Percentiles rank a stretch among this genome's conserved stretches.
Evolutionary conservation across 2,797 vertebrate genomes (phyloP).

Genomic region (Telmatherina bonti): DNA sequence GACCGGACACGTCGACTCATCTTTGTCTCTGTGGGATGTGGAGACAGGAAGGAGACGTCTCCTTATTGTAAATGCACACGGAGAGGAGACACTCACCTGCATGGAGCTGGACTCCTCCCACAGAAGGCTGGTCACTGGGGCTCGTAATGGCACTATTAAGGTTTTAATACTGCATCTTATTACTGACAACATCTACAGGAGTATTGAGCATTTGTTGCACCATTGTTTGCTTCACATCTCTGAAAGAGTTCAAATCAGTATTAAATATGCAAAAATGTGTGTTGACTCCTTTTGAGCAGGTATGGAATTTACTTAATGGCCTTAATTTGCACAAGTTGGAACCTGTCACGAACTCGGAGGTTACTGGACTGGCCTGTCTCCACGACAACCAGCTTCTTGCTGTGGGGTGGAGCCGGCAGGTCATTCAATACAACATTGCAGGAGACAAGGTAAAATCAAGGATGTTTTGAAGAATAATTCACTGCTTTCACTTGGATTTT

Average conservation of each 20-base stretch:
- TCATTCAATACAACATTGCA: constrained; percentile 73
- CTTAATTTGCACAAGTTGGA: constrained; percentile 82
- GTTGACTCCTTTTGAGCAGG: constrained; percentile 49
- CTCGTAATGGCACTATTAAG: constrained; percentile 73
- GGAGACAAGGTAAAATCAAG: constrained; percentile 57
- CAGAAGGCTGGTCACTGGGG: constrained; percentile 75
- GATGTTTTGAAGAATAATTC: background rate
- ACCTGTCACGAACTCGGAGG: constrained; percentile 68
- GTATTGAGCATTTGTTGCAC: background rate
- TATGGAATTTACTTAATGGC: constrained; percentile 82
- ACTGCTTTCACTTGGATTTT: background rate
- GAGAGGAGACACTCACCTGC: constrained; percentile 73
- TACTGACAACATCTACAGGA: background rate
- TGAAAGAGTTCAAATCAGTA: background rate
- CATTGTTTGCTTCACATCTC: background rate
- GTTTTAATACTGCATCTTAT: constrained; percentile 15
- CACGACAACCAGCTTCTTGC: constrained; percentile 71
- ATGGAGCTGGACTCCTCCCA: constrained; percentile 75
- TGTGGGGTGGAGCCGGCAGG: constrained; percentile 76
- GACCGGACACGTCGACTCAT: constrained; percentile 70
- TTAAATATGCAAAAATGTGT: background rate
- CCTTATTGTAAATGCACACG: constrained; percentile 69
- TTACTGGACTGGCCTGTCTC: constrained; percentile 76
- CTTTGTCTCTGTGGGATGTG: constrained; percentile 66
- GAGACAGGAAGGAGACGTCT: constrained; percentile 54